phyloP scores from a whole-genome alignment of 2,113 vertebrate genomes.

The Cheirogaleus medius region DNA sequence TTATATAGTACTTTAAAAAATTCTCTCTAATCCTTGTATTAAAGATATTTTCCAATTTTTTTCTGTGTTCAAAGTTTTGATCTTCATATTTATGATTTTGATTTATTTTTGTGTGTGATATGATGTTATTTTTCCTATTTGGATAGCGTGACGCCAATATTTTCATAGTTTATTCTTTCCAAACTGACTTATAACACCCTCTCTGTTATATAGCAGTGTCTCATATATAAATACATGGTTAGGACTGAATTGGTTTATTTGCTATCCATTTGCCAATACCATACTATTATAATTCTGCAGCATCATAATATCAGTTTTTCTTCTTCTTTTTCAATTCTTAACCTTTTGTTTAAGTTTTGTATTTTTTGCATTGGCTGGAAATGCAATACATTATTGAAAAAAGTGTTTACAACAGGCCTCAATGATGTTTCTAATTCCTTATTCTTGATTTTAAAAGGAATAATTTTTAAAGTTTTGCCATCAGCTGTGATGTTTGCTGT shows the following conservation, averaged over 20 bases:
- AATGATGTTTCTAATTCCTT: background rate
- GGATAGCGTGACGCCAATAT: background rate
- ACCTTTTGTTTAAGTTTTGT: background rate
- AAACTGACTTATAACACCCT: background rate
- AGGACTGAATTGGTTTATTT: background rate
- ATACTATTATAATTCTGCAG: background rate
- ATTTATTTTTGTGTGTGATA: background rate
- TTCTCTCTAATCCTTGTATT: background rate
- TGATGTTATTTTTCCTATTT: background rate
- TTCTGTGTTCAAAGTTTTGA: background rate
- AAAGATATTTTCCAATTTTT: background rate
- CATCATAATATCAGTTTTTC: background rate
- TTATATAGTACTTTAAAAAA: background rate
- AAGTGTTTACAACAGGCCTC: background rate
- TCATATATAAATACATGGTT: background rate
- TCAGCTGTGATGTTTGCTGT: background rate
- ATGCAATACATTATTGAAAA: background rate
- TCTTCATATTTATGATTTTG: background rate
- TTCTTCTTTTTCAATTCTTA: background rate
- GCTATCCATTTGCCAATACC: background rate
- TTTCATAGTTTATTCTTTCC: background rate
- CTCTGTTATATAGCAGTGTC: background rate
- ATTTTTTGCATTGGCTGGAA: background rate
- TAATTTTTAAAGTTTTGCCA: background rate
- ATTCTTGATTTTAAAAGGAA: background rate